phyloP scores from a whole-genome alignment of 1,140 invertebrate genomes.

The Calycopis cecrops region DNA sequence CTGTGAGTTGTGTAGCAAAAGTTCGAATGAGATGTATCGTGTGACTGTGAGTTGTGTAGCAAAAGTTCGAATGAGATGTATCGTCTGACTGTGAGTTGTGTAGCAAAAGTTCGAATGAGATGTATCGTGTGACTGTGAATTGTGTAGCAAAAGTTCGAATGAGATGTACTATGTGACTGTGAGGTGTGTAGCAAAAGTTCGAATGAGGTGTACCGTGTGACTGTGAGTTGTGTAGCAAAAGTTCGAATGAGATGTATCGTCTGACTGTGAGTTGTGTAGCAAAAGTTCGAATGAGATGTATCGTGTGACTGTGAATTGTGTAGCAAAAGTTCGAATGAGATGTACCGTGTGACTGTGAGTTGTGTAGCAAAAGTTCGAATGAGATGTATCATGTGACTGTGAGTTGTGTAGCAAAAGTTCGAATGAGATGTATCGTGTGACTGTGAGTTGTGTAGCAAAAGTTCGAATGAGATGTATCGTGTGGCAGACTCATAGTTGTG shows the following conservation, averaged over 20 bases:
- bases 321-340: too few relatives aligned
- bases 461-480: slow-evolving; percentile 30
- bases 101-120: slow-evolving; percentile 13
- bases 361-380: neutral
- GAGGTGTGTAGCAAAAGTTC: neutral
- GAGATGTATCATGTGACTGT: slow-evolving; percentile 30
- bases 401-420: neutral
- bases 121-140: slow-evolving; percentile 27
- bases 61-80: too few relatives aligned
- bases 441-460: neutral
- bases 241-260: too few relatives aligned
- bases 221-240: neutral
- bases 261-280: too few relatives aligned
- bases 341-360: too few relatives aligned
- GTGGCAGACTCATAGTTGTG: slow-evolving; percentile 22
- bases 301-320: slow-evolving; percentile 24
- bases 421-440: too few relatives aligned
- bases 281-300: slow-evolving; percentile 22
- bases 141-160: neutral
- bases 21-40: slow-evolving; percentile 30
- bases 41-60: slow-evolving; percentile 16
- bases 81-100: too few relatives aligned
- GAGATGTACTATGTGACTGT: too few relatives aligned
- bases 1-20: neutral
- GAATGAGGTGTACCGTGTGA: slow-evolving; percentile 31